phyloP scores from a whole-genome alignment of 1,140 invertebrate species.

The Chironomus tepperi region DNA sequence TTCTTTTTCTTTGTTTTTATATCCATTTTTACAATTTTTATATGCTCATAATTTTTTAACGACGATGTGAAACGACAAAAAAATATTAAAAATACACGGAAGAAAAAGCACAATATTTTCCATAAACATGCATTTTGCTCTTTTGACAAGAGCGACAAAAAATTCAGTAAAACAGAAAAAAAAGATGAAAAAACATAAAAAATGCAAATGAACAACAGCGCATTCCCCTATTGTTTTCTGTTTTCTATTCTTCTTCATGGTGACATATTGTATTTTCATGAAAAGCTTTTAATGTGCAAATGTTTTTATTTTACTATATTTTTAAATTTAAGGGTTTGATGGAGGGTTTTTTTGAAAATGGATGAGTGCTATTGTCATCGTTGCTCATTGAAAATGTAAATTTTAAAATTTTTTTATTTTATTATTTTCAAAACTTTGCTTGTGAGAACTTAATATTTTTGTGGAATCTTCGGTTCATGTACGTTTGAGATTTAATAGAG shows the following conservation, averaged over 20 bases:
- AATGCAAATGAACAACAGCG: constrained; percentile 4
- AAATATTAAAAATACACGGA: constrained; percentile 14
- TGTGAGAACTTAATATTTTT: no score
- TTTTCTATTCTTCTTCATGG: neutral
- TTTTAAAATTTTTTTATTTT: no score
- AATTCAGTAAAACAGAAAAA: neutral
- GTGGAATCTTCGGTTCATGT: no score
- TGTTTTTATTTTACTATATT: neutral
- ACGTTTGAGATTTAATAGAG: no score
- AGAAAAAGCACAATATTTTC: constrained; percentile 14
- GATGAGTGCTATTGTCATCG: no score
- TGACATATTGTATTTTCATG: constrained; percentile 14
- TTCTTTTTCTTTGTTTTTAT: neutral
- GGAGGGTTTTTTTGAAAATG: no score
- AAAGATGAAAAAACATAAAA: constrained; percentile 9
- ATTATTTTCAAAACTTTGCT: no score
- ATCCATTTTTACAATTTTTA: constrained; percentile 1
- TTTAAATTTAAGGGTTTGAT: no score
- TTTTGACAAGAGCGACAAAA: constrained; percentile 12
- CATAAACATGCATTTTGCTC: constrained; percentile 12
- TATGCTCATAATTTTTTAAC: constrained; percentile 14
- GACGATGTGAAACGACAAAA: constrained; percentile 7
- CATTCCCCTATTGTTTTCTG: constrained; percentile 7
- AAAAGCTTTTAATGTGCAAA: constrained; percentile 14
- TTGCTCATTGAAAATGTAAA: no score